Conservation (phyloP, 2,113 vertebrate species). For the Lepus americanus region DNA sequence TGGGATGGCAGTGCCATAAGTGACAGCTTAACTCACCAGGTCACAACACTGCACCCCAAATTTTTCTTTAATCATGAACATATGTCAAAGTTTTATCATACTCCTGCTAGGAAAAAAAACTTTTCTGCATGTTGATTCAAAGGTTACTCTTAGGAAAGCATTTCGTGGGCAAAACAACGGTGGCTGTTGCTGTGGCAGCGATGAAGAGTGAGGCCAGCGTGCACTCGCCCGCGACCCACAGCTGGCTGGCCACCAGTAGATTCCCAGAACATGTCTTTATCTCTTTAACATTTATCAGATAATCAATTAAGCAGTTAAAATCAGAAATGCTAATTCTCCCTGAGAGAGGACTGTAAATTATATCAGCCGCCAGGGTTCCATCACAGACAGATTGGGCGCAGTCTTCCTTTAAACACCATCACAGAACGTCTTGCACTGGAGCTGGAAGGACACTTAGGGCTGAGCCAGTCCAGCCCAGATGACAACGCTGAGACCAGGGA, state of each 20-base stretch:
- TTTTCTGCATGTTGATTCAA: background rate
- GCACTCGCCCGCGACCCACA: background rate
- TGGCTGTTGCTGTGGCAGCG: background rate
- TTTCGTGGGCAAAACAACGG: background rate
- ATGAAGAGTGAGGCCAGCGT: background rate
- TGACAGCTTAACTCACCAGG: too few species aligned
- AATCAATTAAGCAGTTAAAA: background rate
- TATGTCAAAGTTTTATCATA: background rate
- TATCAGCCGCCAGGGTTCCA: background rate
- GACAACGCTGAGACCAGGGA: background rate
- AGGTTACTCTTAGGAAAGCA: background rate
- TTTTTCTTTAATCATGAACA: background rate
- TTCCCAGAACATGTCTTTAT: conserved; percentile 34
- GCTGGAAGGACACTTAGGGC: background rate
- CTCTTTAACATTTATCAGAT: background rate
- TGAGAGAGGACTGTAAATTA: background rate
- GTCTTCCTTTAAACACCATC: background rate
- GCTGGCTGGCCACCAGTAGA: background rate
- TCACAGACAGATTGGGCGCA: background rate
- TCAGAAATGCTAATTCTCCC: conserved; percentile 1
- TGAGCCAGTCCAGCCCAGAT: background rate
- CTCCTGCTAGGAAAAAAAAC: background rate
- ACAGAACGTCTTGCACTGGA: background rate
- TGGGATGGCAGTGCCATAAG: too few species aligned
- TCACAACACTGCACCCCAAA: too few species aligned